Base-by-base conservation (phyloP, 1,140 invertebrate species). In the Microplitis mediator region DNA sequence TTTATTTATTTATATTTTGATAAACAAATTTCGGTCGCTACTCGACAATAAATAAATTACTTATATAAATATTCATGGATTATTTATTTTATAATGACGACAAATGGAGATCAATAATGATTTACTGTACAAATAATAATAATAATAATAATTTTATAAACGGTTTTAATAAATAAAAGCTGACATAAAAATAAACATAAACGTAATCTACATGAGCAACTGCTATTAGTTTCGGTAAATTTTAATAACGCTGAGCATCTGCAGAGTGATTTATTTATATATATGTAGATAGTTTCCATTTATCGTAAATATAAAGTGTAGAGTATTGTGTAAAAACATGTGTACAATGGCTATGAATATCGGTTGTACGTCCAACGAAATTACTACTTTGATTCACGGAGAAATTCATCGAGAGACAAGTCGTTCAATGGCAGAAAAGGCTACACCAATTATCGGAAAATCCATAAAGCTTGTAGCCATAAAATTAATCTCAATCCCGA, bases 401-500 rank as follows among this genome's bases (percentile, higher is more conserved):
- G 63, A 35, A 23, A 36, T 31, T 36, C 32, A 62, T 62, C 14
- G 51, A 62, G 64, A 58, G 16, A 62, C 31, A 60, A 31, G 69
- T 67, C 62, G 52, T 51, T 36, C 31, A 34, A 45, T 13, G 36
- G 58, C 45, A 51, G 14, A 32, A 72, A 34, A 36, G 68, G 60
- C 62, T 14, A 75, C 36, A 60, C 63, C 52, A 69, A 45, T 71
- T 72, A 75, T 75, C 61, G 74, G 74, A 75, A 75, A 75, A 75
- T 70, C 71, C 66, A 72, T 72, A 72, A 75, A 75, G 36, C 68
- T 35, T 3, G 62, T 63, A 66, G 58, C 74, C 62, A 72, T 75
- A 66, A 72, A 72, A 75, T 75, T 72, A 75, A 75, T 75, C 61
- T 60, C 34, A 58, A 45, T 45, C 39, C 23, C 11, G 39, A 45